Percentiles rank a stretch among this genome's conserved stretches.
Conservation (phyloP, 2,113 vertebrate genomes). For the Scytalopus superciliaris region DNA sequence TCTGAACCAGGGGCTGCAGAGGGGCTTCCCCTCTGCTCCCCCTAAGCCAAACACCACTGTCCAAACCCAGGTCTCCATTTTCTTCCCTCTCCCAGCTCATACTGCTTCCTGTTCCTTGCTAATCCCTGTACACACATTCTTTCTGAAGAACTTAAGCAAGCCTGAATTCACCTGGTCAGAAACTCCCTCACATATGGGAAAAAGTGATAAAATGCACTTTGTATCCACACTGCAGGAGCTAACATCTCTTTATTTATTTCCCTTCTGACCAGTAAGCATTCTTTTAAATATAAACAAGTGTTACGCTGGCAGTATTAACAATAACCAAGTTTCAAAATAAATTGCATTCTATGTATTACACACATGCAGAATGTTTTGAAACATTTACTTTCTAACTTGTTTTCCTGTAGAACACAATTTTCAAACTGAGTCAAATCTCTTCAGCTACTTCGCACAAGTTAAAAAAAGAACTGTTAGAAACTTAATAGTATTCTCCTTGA, state of each 20-base stretch:
- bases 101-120: not conserved
- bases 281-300: not conserved
- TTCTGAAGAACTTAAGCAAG: not conserved
- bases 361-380: not conserved
- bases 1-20: rapidly evolving
- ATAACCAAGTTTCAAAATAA: not conserved
- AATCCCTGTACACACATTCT: not conserved
- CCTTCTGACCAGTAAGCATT: not conserved
- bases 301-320: not conserved
- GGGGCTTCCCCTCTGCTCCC: not conserved
- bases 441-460: not conserved
- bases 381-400: not conserved
- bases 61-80: not conserved
- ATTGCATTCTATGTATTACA: not conserved
- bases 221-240: not conserved
- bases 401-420: not conserved
- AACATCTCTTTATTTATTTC: not conserved
- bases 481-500: not conserved
- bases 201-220: not conserved
- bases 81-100: not conserved
- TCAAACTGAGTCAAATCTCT: not conserved
- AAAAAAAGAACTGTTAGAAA: not conserved
- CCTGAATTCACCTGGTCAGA: not conserved
- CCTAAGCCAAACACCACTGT: not conserved
- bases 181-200: not conserved